Evolutionary conservation across 2,888 invertebrate genomes (phyloP).

Genomic region (Rhagonycha fulva): DNA sequence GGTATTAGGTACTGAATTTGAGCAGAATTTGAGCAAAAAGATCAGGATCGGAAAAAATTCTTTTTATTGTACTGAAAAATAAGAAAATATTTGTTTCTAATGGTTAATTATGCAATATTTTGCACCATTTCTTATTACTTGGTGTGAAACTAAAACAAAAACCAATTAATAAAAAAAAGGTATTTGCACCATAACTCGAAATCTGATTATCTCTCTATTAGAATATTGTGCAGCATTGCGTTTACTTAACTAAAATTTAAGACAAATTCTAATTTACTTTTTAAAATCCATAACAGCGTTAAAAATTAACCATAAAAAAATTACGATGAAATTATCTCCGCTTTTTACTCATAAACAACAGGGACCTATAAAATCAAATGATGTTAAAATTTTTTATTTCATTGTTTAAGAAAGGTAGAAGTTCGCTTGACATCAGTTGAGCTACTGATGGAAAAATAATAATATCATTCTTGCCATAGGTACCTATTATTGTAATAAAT

Average conservation of each 20-base stretch:
- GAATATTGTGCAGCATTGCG: not conserved
- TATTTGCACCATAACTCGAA: not conserved
- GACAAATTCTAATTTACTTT: not conserved
- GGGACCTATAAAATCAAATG: not conserved
- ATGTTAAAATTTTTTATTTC: not conserved
- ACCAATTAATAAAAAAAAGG: not conserved
- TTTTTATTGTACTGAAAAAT: too few species aligned
- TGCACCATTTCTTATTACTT: too few species aligned
- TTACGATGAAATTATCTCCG: not conserved
- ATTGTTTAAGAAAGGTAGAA: not conserved
- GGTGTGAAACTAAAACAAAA: too few species aligned
- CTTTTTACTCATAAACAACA: not conserved
- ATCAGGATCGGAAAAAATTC: too few species aligned
- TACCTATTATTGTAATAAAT: not conserved
- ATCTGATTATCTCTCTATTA: not conserved
- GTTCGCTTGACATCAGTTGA: not conserved
- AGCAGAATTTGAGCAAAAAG: too few species aligned
- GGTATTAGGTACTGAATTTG: too few species aligned
- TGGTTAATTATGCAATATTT: too few species aligned
- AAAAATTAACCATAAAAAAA: not conserved
- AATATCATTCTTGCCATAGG: not conserved
- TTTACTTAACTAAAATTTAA: not conserved
- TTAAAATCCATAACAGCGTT: not conserved
- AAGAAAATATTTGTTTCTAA: too few species aligned
- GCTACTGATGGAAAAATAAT: not conserved